phyloP scores from a whole-genome alignment of 2,113 vertebrate species.

The Channa maculata region DNA sequence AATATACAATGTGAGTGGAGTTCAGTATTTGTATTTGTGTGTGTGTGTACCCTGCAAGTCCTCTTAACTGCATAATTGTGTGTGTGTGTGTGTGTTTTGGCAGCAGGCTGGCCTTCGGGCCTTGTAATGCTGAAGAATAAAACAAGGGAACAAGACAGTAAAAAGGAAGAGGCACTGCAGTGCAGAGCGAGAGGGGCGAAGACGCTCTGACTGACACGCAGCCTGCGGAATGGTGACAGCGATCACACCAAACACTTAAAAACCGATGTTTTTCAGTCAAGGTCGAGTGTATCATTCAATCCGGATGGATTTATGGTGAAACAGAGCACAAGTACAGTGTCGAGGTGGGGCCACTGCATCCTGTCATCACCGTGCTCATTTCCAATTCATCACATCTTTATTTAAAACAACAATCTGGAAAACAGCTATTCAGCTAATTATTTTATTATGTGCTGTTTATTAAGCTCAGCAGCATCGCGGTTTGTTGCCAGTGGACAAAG shows the following conservation, averaged over 20 bases:
- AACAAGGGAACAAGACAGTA: slow-evolving; percentile 36
- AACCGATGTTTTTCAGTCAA: neutral
- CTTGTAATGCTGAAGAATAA: slow-evolving; percentile 12
- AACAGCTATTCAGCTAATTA: too few relatives aligned
- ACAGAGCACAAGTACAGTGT: too few relatives aligned
- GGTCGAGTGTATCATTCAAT: slow-evolving; percentile 22
- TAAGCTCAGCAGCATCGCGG: too few relatives aligned
- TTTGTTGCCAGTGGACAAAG: too few relatives aligned
- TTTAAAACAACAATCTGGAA: too few relatives aligned
- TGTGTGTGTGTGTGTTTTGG: slow-evolving; percentile 7
- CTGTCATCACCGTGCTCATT: too few relatives aligned
- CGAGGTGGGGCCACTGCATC: too few relatives aligned
- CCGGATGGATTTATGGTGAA: too few relatives aligned
- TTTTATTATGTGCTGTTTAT: too few relatives aligned
- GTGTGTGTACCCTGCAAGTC: neutral
- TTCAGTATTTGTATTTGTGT: too few relatives aligned
- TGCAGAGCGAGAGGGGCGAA: slow-evolving; percentile 7
- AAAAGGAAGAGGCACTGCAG: slow-evolving; percentile 28
- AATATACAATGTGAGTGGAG: too few relatives aligned
- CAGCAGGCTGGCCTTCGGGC: slow-evolving; percentile 7
- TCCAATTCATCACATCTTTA: too few relatives aligned
- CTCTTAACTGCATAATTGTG: neutral
- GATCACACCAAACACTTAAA: slow-evolving; percentile 7
- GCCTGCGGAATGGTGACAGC: slow-evolving; percentile 13
- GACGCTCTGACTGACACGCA: slow-evolving; percentile 11